Evolutionary conservation across 2,888 invertebrate genomes (phyloP), one percentile per base, ranked within the genome.

Genomic region (Lycocerus yunnanus): DNA sequence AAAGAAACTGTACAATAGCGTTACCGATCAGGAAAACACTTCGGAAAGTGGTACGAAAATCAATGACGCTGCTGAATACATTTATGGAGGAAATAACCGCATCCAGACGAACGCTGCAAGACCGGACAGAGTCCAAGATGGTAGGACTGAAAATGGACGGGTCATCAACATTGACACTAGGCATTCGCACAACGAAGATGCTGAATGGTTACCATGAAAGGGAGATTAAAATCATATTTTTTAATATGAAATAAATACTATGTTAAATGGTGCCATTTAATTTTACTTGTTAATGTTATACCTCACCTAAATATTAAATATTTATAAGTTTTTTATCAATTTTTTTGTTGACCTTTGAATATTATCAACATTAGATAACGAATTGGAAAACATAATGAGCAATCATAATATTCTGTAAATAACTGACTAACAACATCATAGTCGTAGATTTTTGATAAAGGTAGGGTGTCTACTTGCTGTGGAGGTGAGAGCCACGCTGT

Each of bases 1-100:
- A 11, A 93, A 93, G 84, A 92, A 91, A 75, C 90, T 93, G n/a
- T 93, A 93, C 84, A 63, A 18, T 13, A 63, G 2, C 3, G 61
- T n/a, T 0, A n/a, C 61, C n/a, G 18, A 63, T 6, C 11, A 63
- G 13, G 15, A 63, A n/a, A 16, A 1, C 4, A 15, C 15, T 11
- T 18, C 15, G 1, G n/a, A 15, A 3, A 10, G 16, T 8, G 15
- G 15, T 4, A 5, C 15, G 3, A 60, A 60, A 18, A 63, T 63
- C 20, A 8, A 63, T 18, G 61, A 20, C 8, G 61, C 61, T n/a
- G 61, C 61, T 1, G 61, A 63, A 63, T 43, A n/a, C 8, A 43
- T 43, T n/a, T n/a, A n/a, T 43, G n/a, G n/a, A n/a, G 5, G n/a
- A n/a, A 43, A 43, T n/a, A n/a, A 43, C n/a, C n/a, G 16, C n/a